phyloP scores from a whole-genome alignment of 2,797 vertebrate species.

The Spizella passerina region DNA sequence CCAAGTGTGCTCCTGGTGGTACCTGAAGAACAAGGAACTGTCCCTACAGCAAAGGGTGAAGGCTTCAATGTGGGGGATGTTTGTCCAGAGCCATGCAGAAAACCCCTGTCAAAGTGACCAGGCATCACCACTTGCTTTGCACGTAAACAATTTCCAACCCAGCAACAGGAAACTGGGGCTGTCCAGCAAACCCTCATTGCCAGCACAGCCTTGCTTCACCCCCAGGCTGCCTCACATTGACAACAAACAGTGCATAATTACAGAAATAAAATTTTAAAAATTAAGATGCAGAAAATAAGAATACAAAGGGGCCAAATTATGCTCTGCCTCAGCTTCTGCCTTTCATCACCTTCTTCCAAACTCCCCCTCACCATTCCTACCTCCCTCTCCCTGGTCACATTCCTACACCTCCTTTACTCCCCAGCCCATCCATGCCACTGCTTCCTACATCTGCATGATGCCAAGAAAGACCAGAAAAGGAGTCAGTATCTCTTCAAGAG shows the following conservation, averaged over 20 bases:
- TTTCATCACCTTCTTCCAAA: neutral
- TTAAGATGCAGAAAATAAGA: neutral
- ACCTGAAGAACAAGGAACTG: rapidly evolving
- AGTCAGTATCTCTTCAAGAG: neutral
- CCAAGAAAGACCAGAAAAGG: neutral
- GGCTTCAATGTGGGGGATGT: neutral
- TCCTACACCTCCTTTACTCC: neutral
- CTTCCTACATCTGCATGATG: neutral
- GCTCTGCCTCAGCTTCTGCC: neutral
- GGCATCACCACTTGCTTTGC: neutral
- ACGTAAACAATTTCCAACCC: rapidly evolving
- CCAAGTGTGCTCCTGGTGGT: rapidly evolving
- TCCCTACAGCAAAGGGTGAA: neutral
- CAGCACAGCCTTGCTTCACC: neutral
- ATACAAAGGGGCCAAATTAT: neutral
- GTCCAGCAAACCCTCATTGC: neutral
- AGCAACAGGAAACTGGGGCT: neutral
- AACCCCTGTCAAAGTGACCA: neutral
- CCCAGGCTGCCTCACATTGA: neutral
- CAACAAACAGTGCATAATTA: neutral
- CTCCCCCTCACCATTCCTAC: rapidly evolving
- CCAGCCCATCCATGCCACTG: neutral
- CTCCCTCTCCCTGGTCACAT: neutral
- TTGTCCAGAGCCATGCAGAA: neutral
- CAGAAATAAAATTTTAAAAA: neutral